Evolutionary conservation across 2,797 vertebrate species (phyloP).

Genomic region (Hipposideros larvatus): DNA sequence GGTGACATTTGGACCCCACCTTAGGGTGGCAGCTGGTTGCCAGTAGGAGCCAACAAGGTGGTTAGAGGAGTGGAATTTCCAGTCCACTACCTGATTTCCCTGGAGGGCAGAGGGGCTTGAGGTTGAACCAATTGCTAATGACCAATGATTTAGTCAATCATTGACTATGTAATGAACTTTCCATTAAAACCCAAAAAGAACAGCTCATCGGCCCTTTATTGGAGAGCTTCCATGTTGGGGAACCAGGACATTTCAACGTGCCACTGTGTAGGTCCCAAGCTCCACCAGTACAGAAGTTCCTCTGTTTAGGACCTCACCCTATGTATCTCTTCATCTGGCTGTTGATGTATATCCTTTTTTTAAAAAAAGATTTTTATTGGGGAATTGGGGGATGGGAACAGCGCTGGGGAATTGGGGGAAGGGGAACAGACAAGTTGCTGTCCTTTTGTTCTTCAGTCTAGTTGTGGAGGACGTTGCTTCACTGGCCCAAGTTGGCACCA

Average conservation of each 20-base stretch:
- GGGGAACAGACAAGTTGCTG: too few species aligned
- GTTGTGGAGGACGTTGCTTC: too few species aligned
- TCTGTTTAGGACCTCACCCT: neutral
- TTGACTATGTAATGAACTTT: neutral
- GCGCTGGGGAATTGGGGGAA: too few species aligned
- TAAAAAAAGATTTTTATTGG: too few species aligned
- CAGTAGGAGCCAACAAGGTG: neutral
- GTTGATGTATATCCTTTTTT: neutral
- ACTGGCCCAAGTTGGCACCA: too few species aligned
- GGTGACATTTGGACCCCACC: neutral
- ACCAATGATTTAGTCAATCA: neutral
- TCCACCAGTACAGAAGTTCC: neutral
- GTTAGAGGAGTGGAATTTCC: neutral
- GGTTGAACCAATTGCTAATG: neutral
- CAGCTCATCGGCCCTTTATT: neutral
- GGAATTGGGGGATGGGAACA: too few species aligned
- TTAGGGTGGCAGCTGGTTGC: neutral
- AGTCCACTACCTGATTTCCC: neutral
- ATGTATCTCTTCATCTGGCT: neutral
- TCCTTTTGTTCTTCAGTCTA: too few species aligned
- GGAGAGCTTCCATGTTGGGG: neutral
- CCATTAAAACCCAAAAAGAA: neutral
- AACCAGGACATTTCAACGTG: neutral
- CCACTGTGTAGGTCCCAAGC: neutral
- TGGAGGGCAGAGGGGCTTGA: neutral